Conservation (phyloP, 53 echinoderm and acorn worm species). For the Holothuria scabra region DNA sequence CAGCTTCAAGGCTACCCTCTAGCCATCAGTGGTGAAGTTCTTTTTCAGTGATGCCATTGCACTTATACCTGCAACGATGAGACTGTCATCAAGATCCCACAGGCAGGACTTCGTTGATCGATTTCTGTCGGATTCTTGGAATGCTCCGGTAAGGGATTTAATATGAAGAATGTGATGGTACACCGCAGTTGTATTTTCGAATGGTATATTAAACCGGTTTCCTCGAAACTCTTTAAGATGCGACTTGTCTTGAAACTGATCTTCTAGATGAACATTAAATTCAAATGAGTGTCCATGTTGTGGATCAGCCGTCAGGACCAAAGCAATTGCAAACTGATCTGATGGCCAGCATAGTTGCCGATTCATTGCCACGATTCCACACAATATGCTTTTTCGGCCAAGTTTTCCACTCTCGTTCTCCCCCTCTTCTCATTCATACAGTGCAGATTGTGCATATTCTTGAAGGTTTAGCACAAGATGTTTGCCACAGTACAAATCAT, state of each 20-base stretch:
- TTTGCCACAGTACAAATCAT: conserved; percentile 37
- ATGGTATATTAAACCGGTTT: conserved; percentile 67
- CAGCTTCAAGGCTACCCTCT: conserved; percentile 42
- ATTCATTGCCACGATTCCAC: conserved; percentile 27
- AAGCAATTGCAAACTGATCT: conserved; percentile 39
- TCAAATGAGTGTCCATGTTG: conserved; percentile 55
- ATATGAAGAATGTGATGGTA: conserved; percentile 56
- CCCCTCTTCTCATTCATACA: conserved; percentile 33
- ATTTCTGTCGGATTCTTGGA: conserved; percentile 40
- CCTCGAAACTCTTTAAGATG: conserved; percentile 59
- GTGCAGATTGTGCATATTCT: conserved; percentile 41
- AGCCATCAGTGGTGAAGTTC: no score
- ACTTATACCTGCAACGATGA: conserved; percentile 61
- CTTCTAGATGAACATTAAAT: conserved; percentile 63
- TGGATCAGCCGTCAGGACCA: conserved; percentile 67
- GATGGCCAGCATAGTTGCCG: conserved; percentile 59
- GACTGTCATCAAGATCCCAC: conserved; percentile 59
- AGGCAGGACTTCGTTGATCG: conserved; percentile 47
- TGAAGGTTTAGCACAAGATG: conserved; percentile 37
- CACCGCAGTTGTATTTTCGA: conserved; percentile 57
- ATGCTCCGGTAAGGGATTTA: conserved; percentile 11
- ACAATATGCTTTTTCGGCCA: conserved; percentile 17
- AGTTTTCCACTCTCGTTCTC: conserved; percentile 15
- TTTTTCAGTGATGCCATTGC: conserved; percentile 64
- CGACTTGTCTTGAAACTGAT: conserved; percentile 40